These are phyloP conservation scores for Drosophila putrida DNA, from an alignment of 2,888 invertebrate species.

Conservation along the genomic window DNA sequence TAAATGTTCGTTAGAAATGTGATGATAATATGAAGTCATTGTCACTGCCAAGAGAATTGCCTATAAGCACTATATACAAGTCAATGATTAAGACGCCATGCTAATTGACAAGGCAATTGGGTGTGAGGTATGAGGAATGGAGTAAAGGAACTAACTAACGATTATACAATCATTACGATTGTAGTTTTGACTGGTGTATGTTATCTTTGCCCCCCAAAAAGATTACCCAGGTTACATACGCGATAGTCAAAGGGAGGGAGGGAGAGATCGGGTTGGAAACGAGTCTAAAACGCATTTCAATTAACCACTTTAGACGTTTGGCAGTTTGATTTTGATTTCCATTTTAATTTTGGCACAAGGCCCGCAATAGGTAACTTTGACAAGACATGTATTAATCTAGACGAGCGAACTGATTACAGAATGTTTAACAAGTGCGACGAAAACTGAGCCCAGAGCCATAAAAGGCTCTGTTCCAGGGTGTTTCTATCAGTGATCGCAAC, in stretches of 20 bases:
- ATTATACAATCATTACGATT: constrained; percentile 43
- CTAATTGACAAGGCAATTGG: constrained; percentile 21
- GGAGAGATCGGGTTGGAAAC: background rate
- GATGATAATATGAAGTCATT: constrained; percentile 23
- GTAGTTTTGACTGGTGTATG: background rate
- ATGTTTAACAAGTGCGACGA: constrained; percentile 40
- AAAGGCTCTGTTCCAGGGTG: constrained; percentile 47
- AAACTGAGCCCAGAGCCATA: constrained; percentile 44
- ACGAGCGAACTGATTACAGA: constrained; percentile 70
- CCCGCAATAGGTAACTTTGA: constrained; percentile 30
- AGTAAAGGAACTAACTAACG: constrained; percentile 12
- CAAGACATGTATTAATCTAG: constrained; percentile 73
- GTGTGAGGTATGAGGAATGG: background rate
- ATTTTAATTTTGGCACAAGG: constrained; percentile 53
- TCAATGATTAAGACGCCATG: constrained; percentile 29
- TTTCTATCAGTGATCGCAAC: constrained; percentile 59
- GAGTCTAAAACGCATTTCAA: constrained; percentile 51
- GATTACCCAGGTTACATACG: constrained; percentile 58
- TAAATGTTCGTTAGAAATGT: constrained; percentile 21
- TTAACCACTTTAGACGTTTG: constrained; percentile 38
- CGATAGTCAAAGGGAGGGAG: background rate
- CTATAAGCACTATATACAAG: background rate
- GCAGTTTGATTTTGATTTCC: constrained; percentile 37
- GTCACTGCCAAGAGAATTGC: background rate
- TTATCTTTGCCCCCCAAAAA: constrained; percentile 47